These are phyloP conservation scores for Sylvietta virens DNA, from an alignment of 2,113 vertebrate genomes.

Conservation along the genomic window DNA sequence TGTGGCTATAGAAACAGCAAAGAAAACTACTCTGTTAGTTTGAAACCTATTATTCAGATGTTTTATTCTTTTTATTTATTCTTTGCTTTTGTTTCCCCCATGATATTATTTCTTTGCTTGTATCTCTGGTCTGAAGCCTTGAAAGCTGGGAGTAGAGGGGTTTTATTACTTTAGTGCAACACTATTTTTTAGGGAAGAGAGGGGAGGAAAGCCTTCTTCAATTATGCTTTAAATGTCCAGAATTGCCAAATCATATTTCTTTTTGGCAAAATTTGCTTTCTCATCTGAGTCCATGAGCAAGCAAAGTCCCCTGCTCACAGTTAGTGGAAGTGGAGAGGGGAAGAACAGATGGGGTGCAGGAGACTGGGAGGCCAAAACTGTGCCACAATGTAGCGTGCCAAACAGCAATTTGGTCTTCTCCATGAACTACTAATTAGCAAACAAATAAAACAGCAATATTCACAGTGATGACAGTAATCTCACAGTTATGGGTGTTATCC, in stretches of 20 bases:
- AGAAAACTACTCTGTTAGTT: not conserved
- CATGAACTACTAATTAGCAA: slow-evolving; percentile 53
- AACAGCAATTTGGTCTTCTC: slow-evolving; percentile 36
- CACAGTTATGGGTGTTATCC: slow-evolving; percentile 3
- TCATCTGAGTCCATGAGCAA: not conserved
- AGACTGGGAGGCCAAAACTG: not conserved
- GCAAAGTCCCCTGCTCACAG: not conserved
- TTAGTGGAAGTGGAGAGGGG: not conserved
- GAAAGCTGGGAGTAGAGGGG: not conserved
- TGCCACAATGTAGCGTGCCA: not conserved
- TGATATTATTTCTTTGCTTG: not conserved
- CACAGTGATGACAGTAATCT: slow-evolving; percentile 29
- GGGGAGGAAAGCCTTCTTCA: not conserved
- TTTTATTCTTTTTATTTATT: not conserved
- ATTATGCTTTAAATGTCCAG: not conserved
- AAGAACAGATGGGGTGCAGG: not conserved
- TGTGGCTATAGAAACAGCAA: not conserved
- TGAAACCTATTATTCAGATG: not conserved
- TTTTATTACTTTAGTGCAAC: not conserved
- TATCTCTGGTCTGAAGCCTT: not conserved
- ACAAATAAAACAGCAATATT: slow-evolving; percentile 51
- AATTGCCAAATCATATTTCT: not conserved
- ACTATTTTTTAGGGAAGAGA: not conserved
- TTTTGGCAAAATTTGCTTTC: not conserved
- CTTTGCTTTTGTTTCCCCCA: rapidly evolving